Evolutionary conservation across 1,140 invertebrate genomes (phyloP).

Genomic region (Drosophila cardini): DNA sequence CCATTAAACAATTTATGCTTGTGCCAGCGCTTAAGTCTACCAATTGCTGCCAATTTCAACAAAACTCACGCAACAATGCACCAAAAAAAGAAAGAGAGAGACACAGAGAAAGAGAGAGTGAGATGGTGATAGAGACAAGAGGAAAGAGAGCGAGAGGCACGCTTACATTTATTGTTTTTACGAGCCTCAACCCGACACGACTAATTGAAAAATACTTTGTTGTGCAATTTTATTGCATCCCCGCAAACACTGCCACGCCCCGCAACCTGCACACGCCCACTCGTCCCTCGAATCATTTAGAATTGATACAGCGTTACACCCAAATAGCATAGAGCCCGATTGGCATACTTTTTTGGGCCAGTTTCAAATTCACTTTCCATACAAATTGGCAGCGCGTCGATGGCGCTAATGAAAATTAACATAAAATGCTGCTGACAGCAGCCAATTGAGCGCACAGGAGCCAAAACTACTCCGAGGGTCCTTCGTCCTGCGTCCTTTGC

Average conservation of each 20-base stretch:
- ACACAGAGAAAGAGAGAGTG: background rate
- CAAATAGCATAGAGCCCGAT: conserved; percentile 53
- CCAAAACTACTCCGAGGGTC: conserved; percentile 25
- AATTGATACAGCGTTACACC: conserved; percentile 24
- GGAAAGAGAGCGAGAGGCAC: conserved; percentile 18
- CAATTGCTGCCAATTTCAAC: conserved; percentile 65
- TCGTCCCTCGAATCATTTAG: background rate
- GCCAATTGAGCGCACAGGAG: conserved; percentile 74
- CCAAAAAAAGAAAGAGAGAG: conserved; percentile 16
- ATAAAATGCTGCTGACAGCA: conserved; percentile 83
- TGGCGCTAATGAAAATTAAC: conserved; percentile 82
- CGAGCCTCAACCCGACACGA: conserved; percentile 52
- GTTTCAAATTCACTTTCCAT: conserved; percentile 81
- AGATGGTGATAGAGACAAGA: background rate
- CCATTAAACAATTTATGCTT: conserved; percentile 78
- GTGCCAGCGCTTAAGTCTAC: conserved; percentile 58
- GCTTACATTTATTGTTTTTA: conserved; percentile 79
- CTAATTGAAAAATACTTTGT: conserved; percentile 83
- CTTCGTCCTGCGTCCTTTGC: conserved; percentile 30
- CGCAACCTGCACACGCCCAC: background rate
- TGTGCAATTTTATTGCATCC: conserved; percentile 72
- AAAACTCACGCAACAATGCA: conserved; percentile 62
- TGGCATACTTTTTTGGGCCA: conserved; percentile 68
- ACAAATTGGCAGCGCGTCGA: conserved; percentile 77
- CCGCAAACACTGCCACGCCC: conserved; percentile 7